Evolutionary conservation across 64 coral and sea anemone genomes (phyloP).

Genomic region (Montipora sp.): DNA sequence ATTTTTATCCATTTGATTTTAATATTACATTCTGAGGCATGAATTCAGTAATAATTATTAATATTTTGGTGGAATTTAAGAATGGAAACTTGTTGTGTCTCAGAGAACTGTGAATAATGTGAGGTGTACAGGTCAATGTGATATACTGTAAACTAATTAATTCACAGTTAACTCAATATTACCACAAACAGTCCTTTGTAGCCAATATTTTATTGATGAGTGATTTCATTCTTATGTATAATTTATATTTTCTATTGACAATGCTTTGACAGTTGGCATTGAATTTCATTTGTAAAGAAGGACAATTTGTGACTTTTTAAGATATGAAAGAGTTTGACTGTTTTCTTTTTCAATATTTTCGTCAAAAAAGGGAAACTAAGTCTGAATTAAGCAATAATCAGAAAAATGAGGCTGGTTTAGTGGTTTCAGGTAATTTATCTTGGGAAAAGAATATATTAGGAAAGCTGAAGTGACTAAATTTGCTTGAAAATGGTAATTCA

Average conservation of each 20-base stretch:
- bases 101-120: neutral
- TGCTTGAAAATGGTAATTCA: neutral
- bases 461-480: neutral
- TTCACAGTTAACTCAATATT: slow-evolving; percentile 4
- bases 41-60: no score
- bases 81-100: neutral
- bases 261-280: neutral
- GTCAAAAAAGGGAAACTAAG: slow-evolving; percentile 6
- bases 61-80: no score
- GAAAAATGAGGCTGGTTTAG: neutral
- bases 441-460: neutral
- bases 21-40: no score
- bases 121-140: neutral
- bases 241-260: slow-evolving; percentile 2
- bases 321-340: slow-evolving; percentile 35
- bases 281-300: neutral
- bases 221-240: slow-evolving; percentile 19
- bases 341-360: slow-evolving; percentile 46
- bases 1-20: no score
- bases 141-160: neutral
- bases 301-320: neutral
- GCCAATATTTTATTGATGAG: slow-evolving; percentile 17
- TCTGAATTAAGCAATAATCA: slow-evolving; percentile 16
- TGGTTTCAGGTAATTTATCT: neutral
- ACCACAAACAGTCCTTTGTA: neutral